Base-by-base conservation (phyloP, 2,113 vertebrate genomes). In the Promerops cafer region DNA sequence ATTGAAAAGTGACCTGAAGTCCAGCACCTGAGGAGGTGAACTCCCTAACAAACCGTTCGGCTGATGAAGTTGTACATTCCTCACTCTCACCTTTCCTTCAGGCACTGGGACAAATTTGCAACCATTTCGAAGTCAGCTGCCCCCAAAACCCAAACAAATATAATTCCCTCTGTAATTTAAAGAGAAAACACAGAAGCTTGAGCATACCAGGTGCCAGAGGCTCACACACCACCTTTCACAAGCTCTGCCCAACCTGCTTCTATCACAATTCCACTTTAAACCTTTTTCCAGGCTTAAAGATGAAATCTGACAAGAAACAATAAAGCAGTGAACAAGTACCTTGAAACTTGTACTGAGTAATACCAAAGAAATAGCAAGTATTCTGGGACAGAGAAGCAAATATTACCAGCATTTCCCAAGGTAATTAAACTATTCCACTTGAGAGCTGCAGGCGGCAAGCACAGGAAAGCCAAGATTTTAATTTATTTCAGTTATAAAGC, bases 151-250 rank as follows among this genome's bases (percentile, higher is more conserved):
- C n/a, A 10, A 71, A 53, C 9, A 87, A 56, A 57, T 21, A 28
- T 6, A 60, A 64, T 53, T 63, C 6, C 7, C 5, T n/a, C 52
- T 31, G 30, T 61, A 44, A 79, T 64, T 65, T 10, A 60, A 72
- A 85, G 53, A 76, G 47, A 57, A 72, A 85, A 68, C 10, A 60
- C 13, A 17, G 37, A 40, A 15, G 3, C 42, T 40, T 1, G 5
- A 69, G 10, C 4, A 1, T 3, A 16, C 8, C 23, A 66, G 6
- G n/a, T 63, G 57, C 53, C 49, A 33, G 28, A 56, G 57, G 24
- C 49, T 75, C 31, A 31, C 22, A 26, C 6, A 16, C 1, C 30
- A 44, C 30, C 7, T 75, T 33, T 17, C 2, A 0, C 5, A 9
- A 49, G 33, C 28, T 88, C 53, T 85, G 37, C 49, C 56, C n/a